Evolutionary conservation across 2,113 vertebrate species (phyloP), one percentile per base, ranked within the genome.

Genomic region (Myocastor coypus): DNA sequence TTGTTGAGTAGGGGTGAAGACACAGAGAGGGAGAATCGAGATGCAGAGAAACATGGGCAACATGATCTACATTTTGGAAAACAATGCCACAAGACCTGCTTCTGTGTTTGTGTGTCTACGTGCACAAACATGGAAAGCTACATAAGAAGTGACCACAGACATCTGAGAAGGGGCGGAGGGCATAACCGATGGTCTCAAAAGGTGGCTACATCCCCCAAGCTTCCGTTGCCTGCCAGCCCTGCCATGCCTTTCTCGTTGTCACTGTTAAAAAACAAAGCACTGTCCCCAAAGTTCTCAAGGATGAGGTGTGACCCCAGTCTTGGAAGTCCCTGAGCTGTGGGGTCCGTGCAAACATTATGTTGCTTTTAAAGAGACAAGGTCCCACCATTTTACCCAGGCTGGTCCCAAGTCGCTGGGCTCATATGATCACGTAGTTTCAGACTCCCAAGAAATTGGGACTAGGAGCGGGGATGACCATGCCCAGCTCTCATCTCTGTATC

Each of bases 191-290:
- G 91, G 40, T 12, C 86, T 86, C 34, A 7, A 73, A 19, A 55
- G 40, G 17, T 22, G 80, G 52, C 12, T 22, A 2, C 11, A 12
- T 12, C 82, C 68, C 64, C 42, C 34, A 63, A 82, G 40, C 40
- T 55, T 42, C 86, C 16, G 1, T 1, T 61, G 71, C 32, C 75
- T 77, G 34, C 40, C 5, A 20, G 55, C 17, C 82, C 37, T 3
- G 46, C 7, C 61, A 24, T 24, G 75, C 14, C 22, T 63, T 30
- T 55, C 73, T 19, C 1, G 0, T 2, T 2, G 13, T 8, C 28
- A 0, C 40, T 13, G 19, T 7, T 63, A 19, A 28, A 64, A 19
- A 50, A 0, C 7, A 32, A 32, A 5, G 26, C 4, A 0, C 24
- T 0, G 0, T 32, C 40, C 64, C 28, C 34, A 12, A 6, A 46